phyloP scores from a whole-genome alignment of 2,797 vertebrate species.

The Danionella dracula region DNA sequence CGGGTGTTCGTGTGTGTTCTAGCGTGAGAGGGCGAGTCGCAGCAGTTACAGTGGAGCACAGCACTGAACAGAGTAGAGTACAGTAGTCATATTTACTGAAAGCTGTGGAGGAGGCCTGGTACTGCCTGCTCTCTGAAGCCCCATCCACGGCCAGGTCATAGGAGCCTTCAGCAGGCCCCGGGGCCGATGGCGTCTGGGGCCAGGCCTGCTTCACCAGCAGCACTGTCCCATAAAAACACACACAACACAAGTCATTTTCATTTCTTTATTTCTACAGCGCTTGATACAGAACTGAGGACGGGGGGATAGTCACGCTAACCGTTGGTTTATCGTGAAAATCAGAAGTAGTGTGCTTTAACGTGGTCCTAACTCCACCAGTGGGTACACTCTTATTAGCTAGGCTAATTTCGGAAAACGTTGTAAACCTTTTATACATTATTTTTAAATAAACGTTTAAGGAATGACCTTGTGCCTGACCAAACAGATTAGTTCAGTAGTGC shows the following conservation, averaged over 20 bases:
- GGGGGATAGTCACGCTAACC: no score
- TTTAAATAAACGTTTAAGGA: no score
- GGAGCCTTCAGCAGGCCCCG: constrained; percentile 80
- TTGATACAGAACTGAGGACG: no score
- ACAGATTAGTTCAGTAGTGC: no score
- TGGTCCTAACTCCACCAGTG: no score
- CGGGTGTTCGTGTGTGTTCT: constrained; percentile 1
- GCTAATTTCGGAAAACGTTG: no score
- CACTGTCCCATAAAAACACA: constrained; percentile 71
- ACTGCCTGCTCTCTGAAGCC: constrained; percentile 82
- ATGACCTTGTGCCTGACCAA: no score
- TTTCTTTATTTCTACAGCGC: no score
- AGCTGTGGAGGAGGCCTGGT: constrained; percentile 82
- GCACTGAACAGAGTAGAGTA: constrained; percentile 68
- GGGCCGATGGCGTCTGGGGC: constrained; percentile 80
- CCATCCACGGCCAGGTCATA: constrained; percentile 86
- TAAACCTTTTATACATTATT: no score
- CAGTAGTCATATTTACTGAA: constrained; percentile 77
- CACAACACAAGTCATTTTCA: constrained; percentile 49
- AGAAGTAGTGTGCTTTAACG: no score
- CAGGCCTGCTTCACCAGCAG: constrained; percentile 90
- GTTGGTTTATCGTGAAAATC: no score
- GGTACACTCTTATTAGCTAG: no score
- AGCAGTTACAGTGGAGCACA: constrained; percentile 33
- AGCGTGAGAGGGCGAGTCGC: background rate